Evolutionary conservation across 1,140 invertebrate species (phyloP).

Genomic region (Drosophila elegans): DNA sequence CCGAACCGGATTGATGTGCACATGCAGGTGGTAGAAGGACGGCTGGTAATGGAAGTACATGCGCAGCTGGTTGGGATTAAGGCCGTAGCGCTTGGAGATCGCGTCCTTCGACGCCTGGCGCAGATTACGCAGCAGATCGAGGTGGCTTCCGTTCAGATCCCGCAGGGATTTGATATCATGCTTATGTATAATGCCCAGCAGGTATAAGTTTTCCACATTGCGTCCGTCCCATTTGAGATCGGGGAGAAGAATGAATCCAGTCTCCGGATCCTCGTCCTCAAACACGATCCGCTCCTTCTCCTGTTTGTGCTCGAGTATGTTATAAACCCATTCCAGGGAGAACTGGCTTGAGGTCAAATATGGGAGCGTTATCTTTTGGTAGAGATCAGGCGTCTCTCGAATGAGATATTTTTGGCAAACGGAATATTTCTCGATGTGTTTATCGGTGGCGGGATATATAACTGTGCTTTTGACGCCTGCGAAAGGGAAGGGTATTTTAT

Average conservation of each 20-base stretch:
- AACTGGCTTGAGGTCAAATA: constrained; percentile 90
- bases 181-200: constrained; percentile 92
- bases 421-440: constrained; percentile 95
- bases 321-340: constrained; percentile 97
- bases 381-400: constrained; percentile 93
- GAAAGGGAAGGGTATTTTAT: constrained; percentile 46
- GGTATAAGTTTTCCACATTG: constrained; percentile 91
- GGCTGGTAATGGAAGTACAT: constrained; percentile 98
- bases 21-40: constrained; percentile 98
- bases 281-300: constrained; percentile 95
- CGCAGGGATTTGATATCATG: constrained; percentile 92
- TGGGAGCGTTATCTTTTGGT: constrained; percentile 91
- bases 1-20: constrained; percentile 95
- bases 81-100: constrained; percentile 92
- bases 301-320: constrained; percentile 95
- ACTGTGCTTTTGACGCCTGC: constrained; percentile 93
- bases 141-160: constrained; percentile 91
- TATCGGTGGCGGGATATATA: constrained; percentile 96
- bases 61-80: constrained; percentile 90
- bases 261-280: constrained; percentile 92
- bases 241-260: constrained; percentile 95
- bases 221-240: constrained; percentile 98
- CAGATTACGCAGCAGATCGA: constrained; percentile 94
- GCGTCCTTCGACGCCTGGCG: constrained; percentile 88
- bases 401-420: constrained; percentile 90